Percentiles rank a stretch among this genome's conserved stretches.
phyloP scores from a whole-genome alignment of 2,113 vertebrate species.

The Erythrocebus patas region DNA sequence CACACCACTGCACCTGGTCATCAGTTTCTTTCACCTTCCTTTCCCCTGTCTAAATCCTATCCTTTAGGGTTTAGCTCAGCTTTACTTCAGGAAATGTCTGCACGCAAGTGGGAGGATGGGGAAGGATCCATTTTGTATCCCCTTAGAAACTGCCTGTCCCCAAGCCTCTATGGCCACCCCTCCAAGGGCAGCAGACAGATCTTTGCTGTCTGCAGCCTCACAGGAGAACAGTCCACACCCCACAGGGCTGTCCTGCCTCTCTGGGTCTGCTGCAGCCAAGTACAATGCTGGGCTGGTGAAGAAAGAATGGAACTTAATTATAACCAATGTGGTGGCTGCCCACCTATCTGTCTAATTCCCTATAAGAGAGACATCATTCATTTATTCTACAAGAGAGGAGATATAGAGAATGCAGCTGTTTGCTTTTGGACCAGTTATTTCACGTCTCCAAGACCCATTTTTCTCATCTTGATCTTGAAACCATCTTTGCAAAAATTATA shows the following conservation, averaged over 20 bases:
- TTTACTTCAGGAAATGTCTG: not conserved
- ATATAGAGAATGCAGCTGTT: not conserved
- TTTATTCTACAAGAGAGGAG: not conserved
- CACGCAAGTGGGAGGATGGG: not conserved
- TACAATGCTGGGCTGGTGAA: not conserved
- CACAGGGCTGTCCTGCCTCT: too few relatives aligned
- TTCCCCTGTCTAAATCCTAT: not conserved
- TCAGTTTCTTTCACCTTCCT: not conserved
- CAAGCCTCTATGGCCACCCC: not conserved
- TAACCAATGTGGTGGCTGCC: not conserved
- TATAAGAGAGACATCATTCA: not conserved
- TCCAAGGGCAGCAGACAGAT: not conserved
- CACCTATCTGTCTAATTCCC: not conserved
- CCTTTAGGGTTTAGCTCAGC: not conserved
- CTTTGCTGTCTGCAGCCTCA: not conserved
- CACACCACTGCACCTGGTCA: not conserved
- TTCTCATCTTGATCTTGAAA: too few relatives aligned
- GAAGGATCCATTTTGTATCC: not conserved
- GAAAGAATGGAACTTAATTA: not conserved
- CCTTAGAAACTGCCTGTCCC: not conserved
- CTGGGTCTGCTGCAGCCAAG: not conserved
- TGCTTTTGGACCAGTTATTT: not conserved
- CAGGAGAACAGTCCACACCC: not conserved
- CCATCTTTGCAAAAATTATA: too few relatives aligned
- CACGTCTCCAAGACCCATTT: not conserved